Conservation (phyloP, 2,888 invertebrate genomes). For the Yponomeuta cagnagella region DNA sequence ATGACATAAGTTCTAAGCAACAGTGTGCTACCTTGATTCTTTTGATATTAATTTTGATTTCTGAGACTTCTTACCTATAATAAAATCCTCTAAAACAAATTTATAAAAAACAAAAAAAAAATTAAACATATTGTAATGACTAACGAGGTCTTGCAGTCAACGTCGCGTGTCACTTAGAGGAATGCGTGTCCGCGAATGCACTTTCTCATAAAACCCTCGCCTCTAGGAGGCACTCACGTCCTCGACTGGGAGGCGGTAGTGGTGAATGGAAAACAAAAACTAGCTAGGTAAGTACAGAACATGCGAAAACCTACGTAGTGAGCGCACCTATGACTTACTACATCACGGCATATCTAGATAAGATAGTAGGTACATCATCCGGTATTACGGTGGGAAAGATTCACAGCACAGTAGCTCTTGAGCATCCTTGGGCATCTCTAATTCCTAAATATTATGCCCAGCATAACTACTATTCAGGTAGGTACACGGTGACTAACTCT, state of each 20-base stretch:
- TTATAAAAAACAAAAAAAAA: too few relatives aligned
- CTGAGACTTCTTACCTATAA: background rate
- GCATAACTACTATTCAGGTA: background rate
- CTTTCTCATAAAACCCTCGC: slow-evolving; percentile 36
- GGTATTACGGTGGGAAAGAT: background rate
- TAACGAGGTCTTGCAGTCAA: background rate
- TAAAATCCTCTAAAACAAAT: background rate
- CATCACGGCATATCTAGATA: too few relatives aligned
- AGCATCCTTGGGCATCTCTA: background rate
- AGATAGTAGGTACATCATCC: background rate
- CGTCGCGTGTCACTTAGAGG: background rate
- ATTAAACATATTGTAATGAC: background rate
- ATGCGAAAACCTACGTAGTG: too few relatives aligned
- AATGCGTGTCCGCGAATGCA: slow-evolving; percentile 61
- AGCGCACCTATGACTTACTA: too few relatives aligned
- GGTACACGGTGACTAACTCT: slow-evolving; percentile 11
- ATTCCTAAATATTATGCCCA: slow-evolving; percentile 3
- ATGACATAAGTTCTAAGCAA: too few relatives aligned
- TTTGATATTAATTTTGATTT: too few relatives aligned
- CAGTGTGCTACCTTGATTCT: too few relatives aligned
- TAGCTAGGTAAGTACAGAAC: too few relatives aligned
- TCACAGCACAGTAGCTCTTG: background rate
- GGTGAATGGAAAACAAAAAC: background rate
- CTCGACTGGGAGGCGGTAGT: slow-evolving; percentile 4
- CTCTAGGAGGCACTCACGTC: slow-evolving; percentile 12